Base-by-base conservation (phyloP, 2,113 vertebrate genomes). In the Toxotes chatareus region DNA sequence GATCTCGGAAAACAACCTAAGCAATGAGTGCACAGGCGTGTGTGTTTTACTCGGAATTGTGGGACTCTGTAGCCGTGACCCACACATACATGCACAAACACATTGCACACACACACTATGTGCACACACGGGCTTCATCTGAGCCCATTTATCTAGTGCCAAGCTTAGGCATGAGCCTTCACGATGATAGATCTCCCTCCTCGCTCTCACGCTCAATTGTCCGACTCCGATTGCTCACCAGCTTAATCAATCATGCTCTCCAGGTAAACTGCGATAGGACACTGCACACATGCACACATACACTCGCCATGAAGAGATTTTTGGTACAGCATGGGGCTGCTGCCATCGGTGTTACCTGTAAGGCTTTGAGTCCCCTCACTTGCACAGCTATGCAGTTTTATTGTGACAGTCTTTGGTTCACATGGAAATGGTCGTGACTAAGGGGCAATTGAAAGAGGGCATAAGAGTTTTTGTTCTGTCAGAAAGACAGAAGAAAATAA, bases 211-310 rank as follows among this genome's bases (percentile, higher is more conserved):
- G 81, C 90, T 92, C 91, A 89, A 86, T 92, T 92, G 91, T 93
- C 87, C 31, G 53, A 89, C 81, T 86, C 84, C 62, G 80, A 82
- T 92, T 86, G 83, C 79, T 77, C 86, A 34, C 80, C 71, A 62
- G 85, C 75, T 89, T 90, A 92, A 94, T 94, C 88, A 90, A 89
- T 94, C 89, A 91, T 78, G 84, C 74, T 83, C 81, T 83, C 40
- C 68, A 73, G 84, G 85, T 90, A 79, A 74, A 75, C 66, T 88
- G 83, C 12, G 49, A 65, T 32, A 70, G 64, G 46, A 76, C 72
- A 27, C 27, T 27, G 27, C 27, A 27, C 27, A 27, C 27, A 56
- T 55, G 7, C 66, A 55, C 71, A 68, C 57, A 63, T 34, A 16
- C 23, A 56, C 63, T 27, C 57, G 57, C 51, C 42, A 49, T 62